Conservation (phyloP, 2,113 vertebrate genomes). For the Orthonyx spaldingii region DNA sequence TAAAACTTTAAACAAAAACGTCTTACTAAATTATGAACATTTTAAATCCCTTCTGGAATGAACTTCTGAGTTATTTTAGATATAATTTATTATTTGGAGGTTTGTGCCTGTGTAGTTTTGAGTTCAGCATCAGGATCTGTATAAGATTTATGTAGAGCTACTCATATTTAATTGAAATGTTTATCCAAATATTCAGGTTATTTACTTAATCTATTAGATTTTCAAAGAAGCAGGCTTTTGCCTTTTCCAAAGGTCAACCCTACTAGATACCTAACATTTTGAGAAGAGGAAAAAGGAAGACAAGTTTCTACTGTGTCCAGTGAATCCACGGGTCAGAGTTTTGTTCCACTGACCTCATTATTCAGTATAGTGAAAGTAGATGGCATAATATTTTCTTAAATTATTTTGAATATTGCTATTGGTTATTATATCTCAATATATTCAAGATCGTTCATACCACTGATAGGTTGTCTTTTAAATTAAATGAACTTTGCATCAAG, state of each 20-base stretch:
- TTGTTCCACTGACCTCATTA: background rate
- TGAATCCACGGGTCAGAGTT: background rate
- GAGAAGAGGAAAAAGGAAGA: background rate
- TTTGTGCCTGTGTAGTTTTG: background rate
- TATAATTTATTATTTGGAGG: background rate
- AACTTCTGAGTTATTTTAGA: background rate
- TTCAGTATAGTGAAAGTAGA: background rate
- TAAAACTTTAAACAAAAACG: background rate
- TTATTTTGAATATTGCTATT: background rate
- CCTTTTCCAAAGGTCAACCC: background rate
- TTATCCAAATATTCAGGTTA: constrained; percentile 4
- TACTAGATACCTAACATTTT: background rate
- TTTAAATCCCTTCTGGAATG: constrained; percentile 15
- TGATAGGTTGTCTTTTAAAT: background rate
- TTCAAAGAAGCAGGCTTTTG: background rate
- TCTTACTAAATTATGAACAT: background rate
- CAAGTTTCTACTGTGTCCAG: background rate
- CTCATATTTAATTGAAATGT: background rate
- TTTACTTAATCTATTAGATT: background rate
- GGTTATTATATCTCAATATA: background rate
- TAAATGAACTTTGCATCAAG: background rate
- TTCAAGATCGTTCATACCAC: background rate
- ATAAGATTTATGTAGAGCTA: background rate
- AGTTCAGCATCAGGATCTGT: background rate
- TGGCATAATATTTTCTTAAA: background rate